These are phyloP conservation scores for Manacus vitellinus DNA, from an alignment of 2,113 vertebrate genomes.

Conservation along the genomic window DNA sequence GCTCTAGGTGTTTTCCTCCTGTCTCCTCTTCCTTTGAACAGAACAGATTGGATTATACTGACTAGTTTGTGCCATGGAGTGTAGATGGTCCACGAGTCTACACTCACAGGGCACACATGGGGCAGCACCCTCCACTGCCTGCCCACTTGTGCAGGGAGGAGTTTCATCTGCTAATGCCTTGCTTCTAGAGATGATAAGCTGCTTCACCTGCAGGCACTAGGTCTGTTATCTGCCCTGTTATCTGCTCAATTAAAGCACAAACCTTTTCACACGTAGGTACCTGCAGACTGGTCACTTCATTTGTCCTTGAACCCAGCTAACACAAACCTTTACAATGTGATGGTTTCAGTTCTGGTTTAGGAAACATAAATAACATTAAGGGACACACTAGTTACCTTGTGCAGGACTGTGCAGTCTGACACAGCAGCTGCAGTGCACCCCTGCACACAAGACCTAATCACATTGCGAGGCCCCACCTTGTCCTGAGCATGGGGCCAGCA, in stretches of 20 bases:
- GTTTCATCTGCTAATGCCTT: not conserved
- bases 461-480: not conserved
- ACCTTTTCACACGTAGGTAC: not conserved
- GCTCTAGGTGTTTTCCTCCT: not conserved
- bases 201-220: not conserved
- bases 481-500: no score
- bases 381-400: fast-evolving
- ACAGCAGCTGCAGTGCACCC: not conserved
- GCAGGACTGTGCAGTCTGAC: not conserved
- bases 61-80: not conserved
- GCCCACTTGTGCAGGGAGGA: not conserved
- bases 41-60: not conserved
- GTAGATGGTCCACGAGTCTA: not conserved
- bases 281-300: not conserved
- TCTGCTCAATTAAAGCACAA: not conserved
- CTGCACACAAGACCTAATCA: not conserved
- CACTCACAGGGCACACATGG: not conserved
- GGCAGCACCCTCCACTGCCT: not conserved
- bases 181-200: not conserved
- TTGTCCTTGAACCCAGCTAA: not conserved
- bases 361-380: not conserved
- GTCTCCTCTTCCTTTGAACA: not conserved
- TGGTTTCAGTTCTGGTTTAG: not conserved
- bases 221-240: not conserved
- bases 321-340: not conserved